phyloP scores from a whole-genome alignment of 2,113 vertebrate species.

The human region GRCh38 chr5:110150501-110151000 shows the following conservation, averaged over 20 bases:
- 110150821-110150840: not conserved
- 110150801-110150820: not conserved
- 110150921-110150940: not conserved
- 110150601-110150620: not conserved
- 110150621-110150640: not conserved
- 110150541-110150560: not conserved
- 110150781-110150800: not conserved
- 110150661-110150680: not conserved
- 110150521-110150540: not conserved
- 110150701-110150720: not conserved
- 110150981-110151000: not conserved
- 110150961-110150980: not conserved
- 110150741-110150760: not conserved
- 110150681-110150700: not conserved
- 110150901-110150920: not conserved
- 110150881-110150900: not conserved
- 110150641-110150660: not conserved
- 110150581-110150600: not conserved
- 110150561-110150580: not conserved
- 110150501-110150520: not conserved
- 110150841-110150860: not conserved
- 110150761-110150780: not conserved
- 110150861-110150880: not conserved
- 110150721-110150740: not conserved
- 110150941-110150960: not conserved